Evolutionary conservation across 2,113 vertebrate genomes (phyloP).

Genomic region (Apodemus sylvaticus): DNA sequence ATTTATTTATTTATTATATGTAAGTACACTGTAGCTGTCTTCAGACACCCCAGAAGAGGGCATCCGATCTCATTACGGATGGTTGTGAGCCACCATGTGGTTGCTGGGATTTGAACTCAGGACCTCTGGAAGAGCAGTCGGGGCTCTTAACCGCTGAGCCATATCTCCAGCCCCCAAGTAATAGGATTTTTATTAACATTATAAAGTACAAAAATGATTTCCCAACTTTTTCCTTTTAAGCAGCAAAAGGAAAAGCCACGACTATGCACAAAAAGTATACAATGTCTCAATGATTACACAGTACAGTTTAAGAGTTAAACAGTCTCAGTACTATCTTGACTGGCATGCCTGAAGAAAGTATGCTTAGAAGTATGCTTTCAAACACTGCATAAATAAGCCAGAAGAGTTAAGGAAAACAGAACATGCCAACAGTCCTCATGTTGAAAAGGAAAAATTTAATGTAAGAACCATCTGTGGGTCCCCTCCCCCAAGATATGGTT

Average conservation of each 20-base stretch:
- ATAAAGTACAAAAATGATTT: neutral
- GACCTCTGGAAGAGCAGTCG: too few relatives aligned
- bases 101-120: too few relatives aligned
- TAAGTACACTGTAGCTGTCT: too few relatives aligned
- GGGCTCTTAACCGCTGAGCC: too few relatives aligned
- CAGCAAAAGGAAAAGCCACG: neutral
- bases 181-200: neutral
- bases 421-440: neutral
- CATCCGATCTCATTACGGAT: too few relatives aligned
- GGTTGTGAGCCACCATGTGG: too few relatives aligned
- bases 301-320: neutral
- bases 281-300: neutral
- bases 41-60: too few relatives aligned
- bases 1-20: too few relatives aligned
- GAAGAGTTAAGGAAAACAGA: constrained; percentile 10
- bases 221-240: constrained; percentile 27
- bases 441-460: neutral
- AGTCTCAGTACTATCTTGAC: neutral
- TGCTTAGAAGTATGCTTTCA: neutral
- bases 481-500: too few relatives aligned
- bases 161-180: too few relatives aligned
- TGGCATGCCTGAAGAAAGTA: neutral
- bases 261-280: neutral
- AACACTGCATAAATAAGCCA: neutral
- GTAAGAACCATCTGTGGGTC: neutral